Conservation (phyloP, 2,888 invertebrate species). For the Lasioglossum marginatum region DNA sequence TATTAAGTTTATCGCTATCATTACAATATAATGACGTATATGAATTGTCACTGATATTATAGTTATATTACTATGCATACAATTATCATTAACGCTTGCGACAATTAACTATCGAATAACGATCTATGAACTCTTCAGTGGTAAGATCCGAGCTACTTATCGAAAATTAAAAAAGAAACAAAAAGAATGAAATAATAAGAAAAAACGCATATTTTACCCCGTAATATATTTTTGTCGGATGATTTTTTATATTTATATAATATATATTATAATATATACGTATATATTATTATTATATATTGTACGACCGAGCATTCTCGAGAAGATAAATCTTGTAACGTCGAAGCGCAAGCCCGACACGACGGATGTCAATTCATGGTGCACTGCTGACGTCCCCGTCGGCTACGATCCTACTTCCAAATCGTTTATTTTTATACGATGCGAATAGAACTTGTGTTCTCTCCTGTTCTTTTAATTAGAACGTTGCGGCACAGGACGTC, state of each 20-base stretch:
- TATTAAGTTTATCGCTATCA: conserved; percentile 56
- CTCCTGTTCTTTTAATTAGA: conserved; percentile 71
- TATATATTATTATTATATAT: conserved; percentile 43
- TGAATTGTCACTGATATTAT: conserved; percentile 64
- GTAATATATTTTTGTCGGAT: conserved; percentile 70
- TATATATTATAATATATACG: conserved; percentile 33
- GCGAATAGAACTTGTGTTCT: conserved; percentile 72
- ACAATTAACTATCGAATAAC: conserved; percentile 55
- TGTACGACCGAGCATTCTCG: conserved; percentile 60
- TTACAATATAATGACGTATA: conserved; percentile 56
- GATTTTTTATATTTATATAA: conserved; percentile 74
- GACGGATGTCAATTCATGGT: conserved; percentile 59
- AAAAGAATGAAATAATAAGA: background rate
- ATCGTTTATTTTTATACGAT: conserved; percentile 82
- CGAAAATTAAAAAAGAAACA: conserved; percentile 34
- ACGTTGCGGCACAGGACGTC: conserved; percentile 64
- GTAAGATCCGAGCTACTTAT: conserved; percentile 62
- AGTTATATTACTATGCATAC: conserved; percentile 67
- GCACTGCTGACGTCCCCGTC: conserved; percentile 55
- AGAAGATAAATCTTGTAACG: conserved; percentile 55
- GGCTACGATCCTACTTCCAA: conserved; percentile 70
- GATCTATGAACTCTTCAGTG: conserved; percentile 51
- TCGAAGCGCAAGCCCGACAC: conserved; percentile 50
- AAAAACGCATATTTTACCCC: conserved; percentile 70
- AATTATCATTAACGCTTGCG: conserved; percentile 67